These are phyloP conservation scores for Drosophila testacea DNA, from an alignment of 2,888 invertebrate genomes.

Conservation along the genomic window DNA sequence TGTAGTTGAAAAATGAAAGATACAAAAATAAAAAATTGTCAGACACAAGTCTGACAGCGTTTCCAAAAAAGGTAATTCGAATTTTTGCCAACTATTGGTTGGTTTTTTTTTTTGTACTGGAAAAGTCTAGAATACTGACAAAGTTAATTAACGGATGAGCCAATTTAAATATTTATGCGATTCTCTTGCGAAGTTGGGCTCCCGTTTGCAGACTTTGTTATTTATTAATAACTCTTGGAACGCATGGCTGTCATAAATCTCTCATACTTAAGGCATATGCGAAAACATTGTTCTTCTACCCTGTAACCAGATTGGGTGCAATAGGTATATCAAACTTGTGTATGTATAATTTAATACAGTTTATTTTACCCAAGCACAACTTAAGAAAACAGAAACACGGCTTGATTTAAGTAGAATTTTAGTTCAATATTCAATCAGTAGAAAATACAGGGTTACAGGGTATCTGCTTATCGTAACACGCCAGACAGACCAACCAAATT, in stretches of 20 bases:
- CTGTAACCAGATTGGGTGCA: not conserved
- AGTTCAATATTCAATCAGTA: not conserved
- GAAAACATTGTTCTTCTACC: constrained; percentile 39
- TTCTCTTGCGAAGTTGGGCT: constrained; percentile 24
- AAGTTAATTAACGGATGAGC: constrained; percentile 65
- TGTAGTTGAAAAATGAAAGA: constrained; percentile 34
- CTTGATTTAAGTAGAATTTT: no score
- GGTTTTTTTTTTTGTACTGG: not conserved
- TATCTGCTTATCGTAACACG: not conserved
- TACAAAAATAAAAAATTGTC: constrained; percentile 12
- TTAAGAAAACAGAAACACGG: no score
- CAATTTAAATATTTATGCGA: constrained; percentile 71
- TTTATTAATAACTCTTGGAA: constrained; percentile 72
- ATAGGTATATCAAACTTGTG: not conserved
- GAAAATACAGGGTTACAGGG: not conserved
- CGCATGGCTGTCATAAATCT: constrained; percentile 76
- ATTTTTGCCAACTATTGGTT: constrained; percentile 13
- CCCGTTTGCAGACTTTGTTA: constrained; percentile 36
- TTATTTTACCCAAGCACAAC: no score
- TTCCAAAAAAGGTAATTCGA: constrained; percentile 51
- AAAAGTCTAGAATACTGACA: constrained; percentile 29
- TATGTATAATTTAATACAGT: no score
- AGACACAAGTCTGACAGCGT: not conserved
- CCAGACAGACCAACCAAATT: not conserved
- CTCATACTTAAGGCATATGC: constrained; percentile 71